Percentiles rank a stretch among this genome's conserved stretches.
Conservation (phyloP, 2,888 invertebrate species). For the Fragum sueziense region DNA sequence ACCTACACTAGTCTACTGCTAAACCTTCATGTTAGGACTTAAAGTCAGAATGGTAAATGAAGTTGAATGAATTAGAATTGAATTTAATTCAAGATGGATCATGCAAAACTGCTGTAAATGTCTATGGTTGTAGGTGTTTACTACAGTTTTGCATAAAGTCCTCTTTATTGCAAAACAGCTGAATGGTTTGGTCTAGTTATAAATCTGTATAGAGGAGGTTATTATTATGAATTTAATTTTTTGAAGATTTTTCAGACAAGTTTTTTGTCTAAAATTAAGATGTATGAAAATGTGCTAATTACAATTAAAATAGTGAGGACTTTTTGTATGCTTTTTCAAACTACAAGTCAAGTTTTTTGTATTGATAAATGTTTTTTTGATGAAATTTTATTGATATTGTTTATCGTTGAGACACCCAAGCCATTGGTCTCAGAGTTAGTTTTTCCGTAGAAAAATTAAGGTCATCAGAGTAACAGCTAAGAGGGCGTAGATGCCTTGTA, state of each 20-base stretch:
- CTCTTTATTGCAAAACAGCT: neutral
- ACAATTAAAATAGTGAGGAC: conserved; percentile 1
- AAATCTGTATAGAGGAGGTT: neutral
- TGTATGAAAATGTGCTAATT: conserved; percentile 37
- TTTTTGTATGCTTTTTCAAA: conserved; percentile 18
- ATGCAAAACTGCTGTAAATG: too few relatives aligned
- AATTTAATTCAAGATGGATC: too few relatives aligned
- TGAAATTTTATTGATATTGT: conserved; percentile 19
- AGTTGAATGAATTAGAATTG: too few relatives aligned
- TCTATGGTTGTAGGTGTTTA: too few relatives aligned
- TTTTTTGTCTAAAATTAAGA: neutral
- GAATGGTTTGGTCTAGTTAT: neutral
- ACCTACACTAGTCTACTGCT: too few relatives aligned
- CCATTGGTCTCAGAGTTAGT: conserved; percentile 22
- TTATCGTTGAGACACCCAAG: conserved; percentile 5
- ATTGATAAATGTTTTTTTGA: conserved; percentile 2
- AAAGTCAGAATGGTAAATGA: too few relatives aligned
- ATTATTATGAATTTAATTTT: neutral
- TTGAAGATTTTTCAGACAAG: neutral
- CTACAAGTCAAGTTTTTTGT: neutral
- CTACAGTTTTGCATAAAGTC: neutral
- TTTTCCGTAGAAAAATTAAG: conserved; percentile 29
- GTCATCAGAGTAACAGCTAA: conserved; percentile 27
- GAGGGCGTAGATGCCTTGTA: conserved; percentile 12
- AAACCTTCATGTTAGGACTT: too few relatives aligned